These are phyloP conservation scores for Drosophila sp. DNA, from an alignment of 1,140 invertebrate species.

Conservation along the genomic window DNA sequence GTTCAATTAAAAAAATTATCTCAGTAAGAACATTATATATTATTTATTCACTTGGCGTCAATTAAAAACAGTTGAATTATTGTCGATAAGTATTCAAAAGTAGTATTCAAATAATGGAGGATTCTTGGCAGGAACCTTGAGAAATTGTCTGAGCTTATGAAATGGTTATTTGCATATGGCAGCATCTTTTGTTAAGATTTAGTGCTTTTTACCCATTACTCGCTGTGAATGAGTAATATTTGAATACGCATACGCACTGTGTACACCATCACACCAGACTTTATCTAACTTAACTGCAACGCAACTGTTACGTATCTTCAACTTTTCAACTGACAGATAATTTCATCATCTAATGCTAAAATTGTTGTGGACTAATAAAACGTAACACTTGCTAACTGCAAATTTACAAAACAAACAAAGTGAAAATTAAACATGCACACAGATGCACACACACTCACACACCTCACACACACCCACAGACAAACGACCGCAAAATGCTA, in stretches of 20 bases:
- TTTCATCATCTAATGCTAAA: constrained; percentile 46
- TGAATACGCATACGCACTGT: constrained; percentile 31
- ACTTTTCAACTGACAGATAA: constrained; percentile 3
- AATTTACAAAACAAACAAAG: constrained; percentile 27
- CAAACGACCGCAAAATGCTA: constrained; percentile 27
- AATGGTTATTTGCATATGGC: constrained; percentile 13
- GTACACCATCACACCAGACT: not conserved
- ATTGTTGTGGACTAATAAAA: constrained; percentile 47
- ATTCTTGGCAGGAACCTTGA: too few species aligned
- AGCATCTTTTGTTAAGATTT: constrained; percentile 41
- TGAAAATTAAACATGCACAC: constrained; percentile 29
- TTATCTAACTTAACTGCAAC: not conserved
- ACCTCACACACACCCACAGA: constrained; percentile 29
- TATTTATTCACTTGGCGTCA: too few species aligned
- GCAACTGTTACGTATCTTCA: not conserved
- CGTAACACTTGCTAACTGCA: constrained; percentile 54
- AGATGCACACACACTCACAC: constrained; percentile 28
- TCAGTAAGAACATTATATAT: too few species aligned
- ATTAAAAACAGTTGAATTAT: too few species aligned
- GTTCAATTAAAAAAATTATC: too few species aligned
- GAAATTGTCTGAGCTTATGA: constrained; percentile 20
- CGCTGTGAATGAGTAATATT: constrained; percentile 42
- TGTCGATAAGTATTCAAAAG: too few species aligned
- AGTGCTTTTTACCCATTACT: constrained; percentile 19
- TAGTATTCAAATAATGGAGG: too few species aligned